These are phyloP conservation scores for Aricia artaxerxes DNA, from an alignment of 2,888 invertebrate genomes.

Conservation along the genomic window DNA sequence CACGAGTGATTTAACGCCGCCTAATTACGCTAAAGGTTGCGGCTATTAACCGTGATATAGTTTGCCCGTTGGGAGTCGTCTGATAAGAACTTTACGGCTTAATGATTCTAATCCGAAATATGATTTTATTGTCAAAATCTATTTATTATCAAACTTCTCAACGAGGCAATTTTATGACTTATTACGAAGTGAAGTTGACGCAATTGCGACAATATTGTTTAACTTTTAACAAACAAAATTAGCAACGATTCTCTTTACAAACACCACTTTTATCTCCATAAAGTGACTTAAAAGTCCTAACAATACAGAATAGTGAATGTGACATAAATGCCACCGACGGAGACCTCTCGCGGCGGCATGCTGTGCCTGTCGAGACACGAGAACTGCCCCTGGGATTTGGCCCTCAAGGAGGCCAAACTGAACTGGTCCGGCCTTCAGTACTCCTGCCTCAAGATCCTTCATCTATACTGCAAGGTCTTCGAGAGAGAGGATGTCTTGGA, in stretches of 20 bases:
- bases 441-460: slow-evolving; percentile 90
- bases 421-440: slow-evolving; percentile 92
- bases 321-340: slow-evolving; percentile 75
- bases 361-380: slow-evolving; percentile 83
- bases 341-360: slow-evolving; percentile 74
- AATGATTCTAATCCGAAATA: neutral
- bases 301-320: slow-evolving; percentile 32
- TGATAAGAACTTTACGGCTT: slow-evolving; percentile 2
- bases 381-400: slow-evolving; percentile 82
- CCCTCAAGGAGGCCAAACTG: slow-evolving; percentile 76
- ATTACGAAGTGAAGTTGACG: too few species aligned
- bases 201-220: neutral
- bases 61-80: neutral
- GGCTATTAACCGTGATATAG: neutral
- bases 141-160: neutral
- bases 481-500: slow-evolving; percentile 89
- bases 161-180: too few species aligned
- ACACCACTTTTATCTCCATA: neutral
- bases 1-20: slow-evolving; percentile 2
- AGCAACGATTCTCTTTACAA: neutral
- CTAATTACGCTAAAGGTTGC: slow-evolving; percentile 19
- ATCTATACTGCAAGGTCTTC: slow-evolving; percentile 93
- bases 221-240: neutral
- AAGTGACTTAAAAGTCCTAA: neutral
- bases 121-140: neutral